phyloP scores from a whole-genome alignment of 2,113 vertebrate genomes.

The Climacteris rufus region DNA sequence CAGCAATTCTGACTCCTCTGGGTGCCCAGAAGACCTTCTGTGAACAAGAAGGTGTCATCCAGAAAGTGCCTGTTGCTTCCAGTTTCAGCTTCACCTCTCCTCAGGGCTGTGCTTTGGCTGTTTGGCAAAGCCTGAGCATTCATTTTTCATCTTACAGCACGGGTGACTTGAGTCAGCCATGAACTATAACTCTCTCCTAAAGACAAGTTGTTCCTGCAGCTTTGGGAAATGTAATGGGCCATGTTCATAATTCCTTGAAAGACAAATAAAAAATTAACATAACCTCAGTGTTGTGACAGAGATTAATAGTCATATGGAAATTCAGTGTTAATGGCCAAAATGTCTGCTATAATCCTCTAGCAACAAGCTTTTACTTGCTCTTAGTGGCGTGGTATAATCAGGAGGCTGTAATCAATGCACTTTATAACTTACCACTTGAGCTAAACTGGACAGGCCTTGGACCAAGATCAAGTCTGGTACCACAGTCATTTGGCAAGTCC shows the following conservation, averaged over 20 bases:
- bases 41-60: background rate
- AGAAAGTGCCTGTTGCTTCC: background rate
- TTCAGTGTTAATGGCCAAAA: constrained; percentile 41
- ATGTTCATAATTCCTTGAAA: constrained; percentile 56
- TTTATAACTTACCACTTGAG: background rate
- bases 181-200: constrained; percentile 36
- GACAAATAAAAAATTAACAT: constrained; percentile 62
- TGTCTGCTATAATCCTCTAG: constrained; percentile 18
- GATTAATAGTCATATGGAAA: constrained; percentile 45
- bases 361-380: constrained; percentile 20
- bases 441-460: background rate
- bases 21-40: background rate
- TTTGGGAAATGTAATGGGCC: constrained; percentile 51
- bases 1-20: background rate
- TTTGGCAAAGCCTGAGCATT: background rate
- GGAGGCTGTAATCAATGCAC: constrained; percentile 6
- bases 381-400: background rate
- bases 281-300: constrained; percentile 47
- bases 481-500: background rate
- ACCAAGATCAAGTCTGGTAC: constrained; percentile 8
- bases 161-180: constrained; percentile 21
- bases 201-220: constrained; percentile 52
- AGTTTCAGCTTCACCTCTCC: background rate
- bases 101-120: background rate
- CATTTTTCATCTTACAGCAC: background rate